Evolutionary conservation across 2,113 vertebrate species (phyloP).

Genomic region (Elgaria multicarinata): DNA sequence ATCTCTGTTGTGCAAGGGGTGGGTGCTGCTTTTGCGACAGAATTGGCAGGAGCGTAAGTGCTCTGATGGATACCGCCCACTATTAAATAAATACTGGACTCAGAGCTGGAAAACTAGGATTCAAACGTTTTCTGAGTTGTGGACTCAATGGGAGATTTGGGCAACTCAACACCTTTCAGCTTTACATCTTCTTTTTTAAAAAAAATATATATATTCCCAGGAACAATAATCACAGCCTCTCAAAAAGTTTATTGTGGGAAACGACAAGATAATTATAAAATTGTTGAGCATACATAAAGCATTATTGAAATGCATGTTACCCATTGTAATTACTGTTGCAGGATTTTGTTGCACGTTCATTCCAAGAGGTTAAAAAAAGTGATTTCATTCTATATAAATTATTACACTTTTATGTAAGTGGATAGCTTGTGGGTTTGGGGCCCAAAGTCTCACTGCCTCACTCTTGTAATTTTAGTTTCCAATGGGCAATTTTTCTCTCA

Average conservation of each 20-base stretch:
- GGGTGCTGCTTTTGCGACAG: too few relatives aligned
- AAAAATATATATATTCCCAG: background rate
- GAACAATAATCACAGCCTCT: background rate
- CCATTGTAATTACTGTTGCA: constrained; percentile 23
- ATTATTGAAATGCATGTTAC: constrained; percentile 9
- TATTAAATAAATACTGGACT: background rate
- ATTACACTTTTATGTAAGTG: background rate
- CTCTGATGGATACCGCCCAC: too few relatives aligned
- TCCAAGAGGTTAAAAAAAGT: constrained; percentile 19
- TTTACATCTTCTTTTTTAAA: background rate
- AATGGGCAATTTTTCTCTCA: background rate
- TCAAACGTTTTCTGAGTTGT: background rate
- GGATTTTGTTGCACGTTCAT: constrained; percentile 3
- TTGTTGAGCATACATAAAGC: constrained; percentile 6
- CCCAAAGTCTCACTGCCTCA: background rate
- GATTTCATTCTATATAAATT: constrained; percentile 42
- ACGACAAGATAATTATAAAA: constrained; percentile 30
- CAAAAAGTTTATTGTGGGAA: background rate
- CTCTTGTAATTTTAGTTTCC: constrained; percentile 31
- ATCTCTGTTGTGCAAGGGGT: too few relatives aligned
- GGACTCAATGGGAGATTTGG: background rate
- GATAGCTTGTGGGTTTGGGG: background rate
- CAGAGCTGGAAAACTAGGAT: background rate
- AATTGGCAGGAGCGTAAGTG: too few relatives aligned
- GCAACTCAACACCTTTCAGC: background rate